Evolutionary conservation across 2,113 vertebrate species (phyloP), one percentile per base, ranked within the genome.

Genomic region (Grantiella picta): DNA sequence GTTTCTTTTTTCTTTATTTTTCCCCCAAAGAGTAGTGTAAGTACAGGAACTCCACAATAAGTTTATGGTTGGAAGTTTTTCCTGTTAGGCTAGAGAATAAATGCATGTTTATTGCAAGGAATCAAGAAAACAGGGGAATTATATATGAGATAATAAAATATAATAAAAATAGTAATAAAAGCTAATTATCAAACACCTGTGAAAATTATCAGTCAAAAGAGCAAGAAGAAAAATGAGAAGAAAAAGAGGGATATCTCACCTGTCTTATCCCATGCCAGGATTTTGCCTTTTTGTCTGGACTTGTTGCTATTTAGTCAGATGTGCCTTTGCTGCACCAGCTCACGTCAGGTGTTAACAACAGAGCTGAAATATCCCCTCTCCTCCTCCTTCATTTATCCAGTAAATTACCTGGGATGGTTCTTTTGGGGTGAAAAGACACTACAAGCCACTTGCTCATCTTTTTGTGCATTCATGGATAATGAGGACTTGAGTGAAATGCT

Each of bases 401-500:
- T 29, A n/a, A 61, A 53, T 89, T 76, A 11, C 17, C 14, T 42
- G 25, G 5, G 28, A 9, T 57, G 18, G 4, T 52, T 72, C 24
- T 60, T 83, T 29, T 25, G 19, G 10, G 20, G 28, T 70, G 33
- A 50, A 66, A 45, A 63, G 60, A 15, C 31, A 20, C 29, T 12
- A 0, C 15, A 4, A 22, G 21, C 28, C 33, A 52, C 0, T 0
- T 29, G 9, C 24, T 65, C 3, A 19, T 49, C 24, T 53, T 44
- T 38, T 38, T 2, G 0, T n/a, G 20, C 25, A 28, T 28, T 19
- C n/a, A 10, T 0, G 5, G 25, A 3, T n/a, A 15, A 54, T 27
- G 12, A 65, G 36, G 18, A 45, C 20, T 35, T 85, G 33, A 72
- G 31, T 57, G 25, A 83, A 86, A 45, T 69, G 22, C 33, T 89